These are phyloP conservation scores for Drosophila navojoa DNA, from an alignment of 1,140 invertebrate species.

Conservation along the genomic window DNA sequence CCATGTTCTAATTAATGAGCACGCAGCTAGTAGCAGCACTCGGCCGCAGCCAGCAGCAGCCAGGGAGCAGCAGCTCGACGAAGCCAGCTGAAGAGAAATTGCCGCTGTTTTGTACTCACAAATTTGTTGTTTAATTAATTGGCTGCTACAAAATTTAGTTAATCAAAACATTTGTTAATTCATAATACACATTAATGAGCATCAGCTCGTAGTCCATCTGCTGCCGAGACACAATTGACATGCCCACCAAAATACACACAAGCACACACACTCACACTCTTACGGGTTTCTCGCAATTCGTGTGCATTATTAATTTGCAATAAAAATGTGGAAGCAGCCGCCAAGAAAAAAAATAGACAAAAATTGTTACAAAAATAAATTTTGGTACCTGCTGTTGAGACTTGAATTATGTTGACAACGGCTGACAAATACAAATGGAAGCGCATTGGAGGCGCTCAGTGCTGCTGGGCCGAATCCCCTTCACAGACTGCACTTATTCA, in stretches of 20 bases:
- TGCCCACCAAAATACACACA: conserved; percentile 40
- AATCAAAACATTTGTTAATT: conserved; percentile 78
- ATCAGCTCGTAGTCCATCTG: conserved; percentile 37
- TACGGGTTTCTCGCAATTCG: conserved; percentile 29
- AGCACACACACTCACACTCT: conserved; percentile 11
- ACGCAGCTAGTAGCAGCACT: conserved; percentile 25
- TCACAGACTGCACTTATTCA: conserved; percentile 52
- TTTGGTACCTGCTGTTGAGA: conserved; percentile 66
- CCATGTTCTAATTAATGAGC: conserved; percentile 81
- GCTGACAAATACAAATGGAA: conserved; percentile 80
- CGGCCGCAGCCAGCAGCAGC: background rate
- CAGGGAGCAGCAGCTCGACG: background rate
- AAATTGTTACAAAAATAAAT: conserved; percentile 64
- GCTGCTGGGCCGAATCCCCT: conserved; percentile 38
- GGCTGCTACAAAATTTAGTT: conserved; percentile 72
- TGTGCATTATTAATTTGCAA: conserved; percentile 82
- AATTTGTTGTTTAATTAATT: conserved; percentile 71
- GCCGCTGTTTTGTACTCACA: conserved; percentile 64
- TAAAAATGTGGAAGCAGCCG: conserved; percentile 73
- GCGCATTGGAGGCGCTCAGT: conserved; percentile 67
- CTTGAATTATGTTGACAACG: conserved; percentile 77
- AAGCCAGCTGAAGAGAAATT: conserved; percentile 58
- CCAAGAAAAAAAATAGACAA: conserved; percentile 26
- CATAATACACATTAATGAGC: conserved; percentile 53
- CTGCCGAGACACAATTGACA: conserved; percentile 73